These are phyloP conservation scores for Pica pica DNA, from an alignment of 2,113 vertebrate genomes.

Conservation along the genomic window DNA sequence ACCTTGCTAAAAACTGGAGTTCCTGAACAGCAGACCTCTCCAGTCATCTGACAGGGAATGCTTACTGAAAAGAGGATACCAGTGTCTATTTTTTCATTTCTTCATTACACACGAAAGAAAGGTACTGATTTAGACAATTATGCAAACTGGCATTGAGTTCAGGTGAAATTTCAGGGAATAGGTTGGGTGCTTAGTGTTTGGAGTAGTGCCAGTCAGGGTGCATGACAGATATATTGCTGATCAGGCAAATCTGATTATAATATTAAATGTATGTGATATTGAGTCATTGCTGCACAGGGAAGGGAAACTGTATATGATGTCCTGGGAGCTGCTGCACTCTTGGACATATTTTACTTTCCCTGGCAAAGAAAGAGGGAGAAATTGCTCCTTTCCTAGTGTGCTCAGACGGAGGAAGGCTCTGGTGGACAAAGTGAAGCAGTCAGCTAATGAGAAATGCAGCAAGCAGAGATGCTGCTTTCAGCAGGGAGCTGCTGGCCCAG, in stretches of 20 bases:
- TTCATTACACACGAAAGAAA: neutral
- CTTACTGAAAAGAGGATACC: neutral
- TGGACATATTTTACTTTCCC: neutral
- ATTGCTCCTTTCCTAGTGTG: accelerated
- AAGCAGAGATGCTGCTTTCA: neutral
- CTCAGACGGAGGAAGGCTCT: neutral
- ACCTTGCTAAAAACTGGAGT: neutral
- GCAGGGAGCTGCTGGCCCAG: neutral
- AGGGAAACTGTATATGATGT: neutral
- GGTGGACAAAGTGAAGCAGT: neutral
- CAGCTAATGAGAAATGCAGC: neutral
- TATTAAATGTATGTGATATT: no score
- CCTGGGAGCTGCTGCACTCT: neutral
- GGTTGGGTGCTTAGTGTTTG: neutral
- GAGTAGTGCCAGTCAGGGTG: neutral
- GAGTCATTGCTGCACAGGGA: neutral
- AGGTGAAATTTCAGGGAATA: neutral
- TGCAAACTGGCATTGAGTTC: neutral
- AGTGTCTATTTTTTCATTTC: neutral
- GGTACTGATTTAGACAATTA: neutral
- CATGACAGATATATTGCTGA: neutral
- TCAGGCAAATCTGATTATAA: neutral
- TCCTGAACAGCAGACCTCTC: neutral
- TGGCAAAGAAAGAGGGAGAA: neutral
- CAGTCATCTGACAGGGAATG: neutral